Conservation (phyloP, 2,888 invertebrate species). For the Ptycholaimellus sp. region DNA sequence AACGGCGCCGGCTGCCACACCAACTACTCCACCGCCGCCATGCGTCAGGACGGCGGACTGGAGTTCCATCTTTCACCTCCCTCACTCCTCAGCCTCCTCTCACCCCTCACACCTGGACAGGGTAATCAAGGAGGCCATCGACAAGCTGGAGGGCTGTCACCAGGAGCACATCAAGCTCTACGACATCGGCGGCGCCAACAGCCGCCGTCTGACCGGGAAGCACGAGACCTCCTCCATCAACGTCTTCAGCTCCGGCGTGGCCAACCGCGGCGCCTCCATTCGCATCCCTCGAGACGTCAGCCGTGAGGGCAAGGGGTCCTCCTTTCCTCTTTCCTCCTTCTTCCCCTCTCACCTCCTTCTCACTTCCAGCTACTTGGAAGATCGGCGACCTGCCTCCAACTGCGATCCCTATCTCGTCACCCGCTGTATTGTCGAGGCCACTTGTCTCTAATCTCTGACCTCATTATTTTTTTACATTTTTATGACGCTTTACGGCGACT, state of each 20-base stretch:
- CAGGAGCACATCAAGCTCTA: constrained; percentile 79
- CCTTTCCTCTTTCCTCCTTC: background rate
- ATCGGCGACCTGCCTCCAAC: constrained; percentile 17
- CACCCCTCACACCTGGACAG: constrained; percentile 28
- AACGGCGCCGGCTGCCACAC: constrained; percentile 88
- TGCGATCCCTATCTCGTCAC: constrained; percentile 17
- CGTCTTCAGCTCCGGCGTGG: constrained; percentile 48
- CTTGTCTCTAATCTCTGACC: no score
- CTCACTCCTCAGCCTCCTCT: background rate
- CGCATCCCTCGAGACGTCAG: constrained; percentile 68
- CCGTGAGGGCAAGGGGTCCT: constrained; percentile 31
- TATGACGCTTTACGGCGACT: background rate
- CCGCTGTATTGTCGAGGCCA: constrained; percentile 6
- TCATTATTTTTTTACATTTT: background rate
- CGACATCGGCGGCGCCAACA: constrained; percentile 56
- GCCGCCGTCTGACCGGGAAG: constrained; percentile 67
- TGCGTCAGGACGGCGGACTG: constrained; percentile 59
- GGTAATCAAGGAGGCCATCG: constrained; percentile 80
- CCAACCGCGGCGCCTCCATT: constrained; percentile 49
- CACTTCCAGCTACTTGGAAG: constrained; percentile 19
- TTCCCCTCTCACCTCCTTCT: no score
- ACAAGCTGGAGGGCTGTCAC: constrained; percentile 70
- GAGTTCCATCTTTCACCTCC: constrained; percentile 8
- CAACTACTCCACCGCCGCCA: constrained; percentile 74
- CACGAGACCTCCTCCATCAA: constrained; percentile 91